Conservation (phyloP, 2,113 vertebrate genomes). For the Trichechus manatus region DNA sequence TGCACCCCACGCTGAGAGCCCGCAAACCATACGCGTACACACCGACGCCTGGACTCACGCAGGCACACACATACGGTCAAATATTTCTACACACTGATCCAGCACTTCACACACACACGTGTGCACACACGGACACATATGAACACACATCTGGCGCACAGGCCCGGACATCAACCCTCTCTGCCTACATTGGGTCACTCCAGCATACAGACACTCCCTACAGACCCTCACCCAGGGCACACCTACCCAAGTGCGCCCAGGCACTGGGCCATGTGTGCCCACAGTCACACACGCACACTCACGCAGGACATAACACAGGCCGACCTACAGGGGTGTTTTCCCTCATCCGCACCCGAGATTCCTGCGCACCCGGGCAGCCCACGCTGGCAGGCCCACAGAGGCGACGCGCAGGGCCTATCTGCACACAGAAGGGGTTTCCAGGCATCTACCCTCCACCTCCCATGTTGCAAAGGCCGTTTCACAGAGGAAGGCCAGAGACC, state of each 20-base stretch:
- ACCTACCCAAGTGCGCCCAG: not conserved
- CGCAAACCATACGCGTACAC: not conserved
- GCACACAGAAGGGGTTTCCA: not conserved
- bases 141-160: not conserved
- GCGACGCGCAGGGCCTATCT: too few relatives aligned
- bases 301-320: not conserved
- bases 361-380: not conserved
- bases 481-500: not conserved
- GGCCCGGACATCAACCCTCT: not conserved
- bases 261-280: not conserved
- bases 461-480: not conserved
- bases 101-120: not conserved
- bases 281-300: not conserved
- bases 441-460: not conserved
- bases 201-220: not conserved
- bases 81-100: constrained; percentile 3
- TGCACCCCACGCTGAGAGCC: not conserved
- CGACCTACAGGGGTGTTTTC: not conserved
- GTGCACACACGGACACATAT: not conserved
- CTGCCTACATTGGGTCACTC: not conserved
- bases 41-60: not conserved
- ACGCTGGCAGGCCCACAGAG: not conserved
- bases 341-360: not conserved
- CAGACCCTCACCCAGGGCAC: not conserved
- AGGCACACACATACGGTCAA: not conserved